A percentile compares a stretch with the other conserved stretches of the same genome.
Conservation (phyloP, 2,888 invertebrate species). For the Colostygia pectinataria region DNA sequence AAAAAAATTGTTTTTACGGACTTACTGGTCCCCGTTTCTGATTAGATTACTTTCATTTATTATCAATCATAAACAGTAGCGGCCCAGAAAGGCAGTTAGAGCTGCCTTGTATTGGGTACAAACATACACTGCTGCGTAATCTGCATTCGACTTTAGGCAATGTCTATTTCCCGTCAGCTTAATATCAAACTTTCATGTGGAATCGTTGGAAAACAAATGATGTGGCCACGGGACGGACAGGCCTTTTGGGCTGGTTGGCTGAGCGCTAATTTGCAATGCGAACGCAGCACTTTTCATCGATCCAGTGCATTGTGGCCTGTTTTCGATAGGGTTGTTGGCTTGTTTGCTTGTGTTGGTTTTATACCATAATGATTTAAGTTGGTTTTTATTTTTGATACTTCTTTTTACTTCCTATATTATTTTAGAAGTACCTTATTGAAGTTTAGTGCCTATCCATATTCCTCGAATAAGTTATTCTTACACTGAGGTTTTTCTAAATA, state of each 20-base stretch:
- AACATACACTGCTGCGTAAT: too few relatives aligned
- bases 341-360: constrained; percentile 10
- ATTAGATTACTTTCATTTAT: too few relatives aligned
- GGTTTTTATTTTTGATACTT: not conserved
- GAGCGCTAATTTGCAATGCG: constrained; percentile 67
- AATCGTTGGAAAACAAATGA: constrained; percentile 62
- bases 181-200: constrained; percentile 29
- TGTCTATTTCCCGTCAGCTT: constrained; percentile 17
- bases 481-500: too few relatives aligned
- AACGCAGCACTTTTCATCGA: constrained; percentile 61
- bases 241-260: constrained; percentile 58
- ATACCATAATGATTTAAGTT: not conserved
- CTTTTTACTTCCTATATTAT: too few relatives aligned
- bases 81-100: too few relatives aligned
- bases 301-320: constrained; percentile 33
- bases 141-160: not conserved
- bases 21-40: too few relatives aligned
- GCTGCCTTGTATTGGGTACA: too few relatives aligned
- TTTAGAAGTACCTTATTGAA: too few relatives aligned
- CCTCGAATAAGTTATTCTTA: too few relatives aligned
- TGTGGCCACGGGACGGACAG: constrained; percentile 60
- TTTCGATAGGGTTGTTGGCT: constrained; percentile 3
- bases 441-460: too few relatives aligned
- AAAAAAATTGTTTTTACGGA: too few relatives aligned
- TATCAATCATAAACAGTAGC: too few relatives aligned